Evolutionary conservation across 2,113 vertebrate species (phyloP), one percentile per base, ranked within the genome.

Genomic region (Ochotona princeps): DNA sequence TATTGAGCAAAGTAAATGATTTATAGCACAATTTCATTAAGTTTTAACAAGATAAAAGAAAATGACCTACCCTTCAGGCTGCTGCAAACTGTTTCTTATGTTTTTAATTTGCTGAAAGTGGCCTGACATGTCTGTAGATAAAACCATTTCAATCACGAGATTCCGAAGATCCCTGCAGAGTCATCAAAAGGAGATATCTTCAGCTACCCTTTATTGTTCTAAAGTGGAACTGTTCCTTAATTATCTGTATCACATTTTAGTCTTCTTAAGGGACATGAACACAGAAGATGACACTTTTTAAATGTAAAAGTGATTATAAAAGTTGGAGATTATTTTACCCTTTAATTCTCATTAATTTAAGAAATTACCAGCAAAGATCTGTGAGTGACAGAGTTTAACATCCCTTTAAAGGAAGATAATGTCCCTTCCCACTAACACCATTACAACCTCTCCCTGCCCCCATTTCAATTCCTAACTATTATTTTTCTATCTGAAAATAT

Each of bases 61-160:
- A 96, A 85, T 38, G 69, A 98, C 99, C 97, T 98, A 99, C 99
- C 98, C 98, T 91, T 99, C 99, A 72, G 98, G 98, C 96, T 99
- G 99, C 96, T 99, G 99, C 60, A 99, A 98, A 92, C 98, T 97
- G 84, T 97, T 99, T 85, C 99, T 98, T 98, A 99, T 99, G 1
- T 98, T 98, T 98, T 99, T 99, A 97, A 99, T 98, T 97, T 99
- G 99, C 93, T 99, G 99, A 93, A 99, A 99, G 97, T 99, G 99
- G 92, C 99, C 99, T 2, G 99, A 99, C 99, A 99, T 99, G 94
- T 99, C 99, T 51, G 99, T 99, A 81, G 99, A 99, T 97, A 99
- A 97, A 81, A 99, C 99, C 99, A 99, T 99, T 97, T 99, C 99
- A 93, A 99, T 98, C 76, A 99, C 99, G 96, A 99, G 97, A 74